These are phyloP conservation scores for Lampris incognitus DNA, from an alignment of 2,113 vertebrate species.

Conservation along the genomic window DNA sequence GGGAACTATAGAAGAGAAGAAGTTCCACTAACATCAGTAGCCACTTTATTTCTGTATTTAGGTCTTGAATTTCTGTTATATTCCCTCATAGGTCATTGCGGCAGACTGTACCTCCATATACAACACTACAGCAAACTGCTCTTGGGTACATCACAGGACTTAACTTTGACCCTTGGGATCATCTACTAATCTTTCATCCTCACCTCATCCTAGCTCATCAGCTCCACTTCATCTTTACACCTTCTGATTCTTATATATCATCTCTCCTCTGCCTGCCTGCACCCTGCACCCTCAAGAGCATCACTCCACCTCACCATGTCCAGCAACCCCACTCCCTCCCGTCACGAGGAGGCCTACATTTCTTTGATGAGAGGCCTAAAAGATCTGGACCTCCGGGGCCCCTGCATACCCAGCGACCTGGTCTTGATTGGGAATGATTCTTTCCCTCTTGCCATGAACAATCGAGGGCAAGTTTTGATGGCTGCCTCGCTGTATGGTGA, in stretches of 20 bases:
- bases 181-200: too few relatives aligned
- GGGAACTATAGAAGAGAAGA: too few relatives aligned
- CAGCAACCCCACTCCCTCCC: not conserved
- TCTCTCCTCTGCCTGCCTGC: not conserved
- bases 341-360: constrained; percentile 61
- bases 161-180: too few relatives aligned
- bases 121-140: too few relatives aligned
- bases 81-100: too few relatives aligned
- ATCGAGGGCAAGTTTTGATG: constrained; percentile 76
- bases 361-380: constrained; percentile 69
- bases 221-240: not conserved
- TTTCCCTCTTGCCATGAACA: constrained; percentile 81
- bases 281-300: not conserved
- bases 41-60: too few relatives aligned
- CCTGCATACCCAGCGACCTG: constrained; percentile 67
- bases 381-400: constrained; percentile 69
- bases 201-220: too few relatives aligned
- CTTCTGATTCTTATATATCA: not conserved
- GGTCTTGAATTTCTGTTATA: too few relatives aligned
- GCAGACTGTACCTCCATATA: too few relatives aligned
- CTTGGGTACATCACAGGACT: too few relatives aligned
- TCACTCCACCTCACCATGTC: constrained; percentile 36
- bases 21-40: too few relatives aligned
- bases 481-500: constrained; percentile 83
- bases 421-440: constrained; percentile 77